A percentile compares a stretch with the other conserved stretches of the same genome.
Conservation (phyloP, 2,113 vertebrate species). For the Menidia beryllina region DNA sequence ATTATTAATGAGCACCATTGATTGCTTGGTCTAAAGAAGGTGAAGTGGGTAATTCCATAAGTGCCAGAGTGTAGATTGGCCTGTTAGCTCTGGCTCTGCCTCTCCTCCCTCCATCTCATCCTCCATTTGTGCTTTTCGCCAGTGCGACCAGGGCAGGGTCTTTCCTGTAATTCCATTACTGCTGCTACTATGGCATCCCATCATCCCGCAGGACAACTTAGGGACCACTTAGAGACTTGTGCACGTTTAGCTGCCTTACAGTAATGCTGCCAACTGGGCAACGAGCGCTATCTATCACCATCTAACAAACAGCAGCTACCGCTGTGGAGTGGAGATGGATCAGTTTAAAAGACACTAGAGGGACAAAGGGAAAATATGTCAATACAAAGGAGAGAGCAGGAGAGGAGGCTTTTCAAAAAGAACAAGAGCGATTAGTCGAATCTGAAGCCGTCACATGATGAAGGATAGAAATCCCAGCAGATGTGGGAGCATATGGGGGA, state of each 20-base stretch:
- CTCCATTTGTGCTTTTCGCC: conserved; percentile 69
- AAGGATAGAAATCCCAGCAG: conserved; percentile 7
- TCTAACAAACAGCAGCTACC: conserved; percentile 68
- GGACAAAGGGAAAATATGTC: conserved; percentile 40
- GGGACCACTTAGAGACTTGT: conserved; percentile 77
- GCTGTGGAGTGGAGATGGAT: conserved; percentile 49
- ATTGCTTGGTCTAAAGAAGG: conserved; percentile 65
- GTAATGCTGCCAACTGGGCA: conserved; percentile 75
- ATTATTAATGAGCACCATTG: conserved; percentile 76
- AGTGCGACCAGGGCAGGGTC: conserved; percentile 63
- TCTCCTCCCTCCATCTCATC: conserved; percentile 59
- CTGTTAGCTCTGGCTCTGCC: conserved; percentile 42
- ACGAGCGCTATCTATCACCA: conserved; percentile 74
- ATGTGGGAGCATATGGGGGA: not conserved
- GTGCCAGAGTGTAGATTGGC: conserved; percentile 70
- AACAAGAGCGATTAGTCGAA: not conserved
- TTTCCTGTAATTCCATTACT: conserved; percentile 79
- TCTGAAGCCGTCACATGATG: not conserved
- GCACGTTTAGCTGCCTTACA: conserved; percentile 70
- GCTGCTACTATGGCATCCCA: conserved; percentile 74
- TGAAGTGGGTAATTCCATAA: conserved; percentile 70
- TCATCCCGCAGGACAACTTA: conserved; percentile 78
- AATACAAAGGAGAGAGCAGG: not conserved
- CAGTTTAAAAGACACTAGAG: conserved; percentile 61
- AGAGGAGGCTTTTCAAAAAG: not conserved